phyloP scores from a whole-genome alignment of 2,113 vertebrate species.

The Tupaia tana region DNA sequence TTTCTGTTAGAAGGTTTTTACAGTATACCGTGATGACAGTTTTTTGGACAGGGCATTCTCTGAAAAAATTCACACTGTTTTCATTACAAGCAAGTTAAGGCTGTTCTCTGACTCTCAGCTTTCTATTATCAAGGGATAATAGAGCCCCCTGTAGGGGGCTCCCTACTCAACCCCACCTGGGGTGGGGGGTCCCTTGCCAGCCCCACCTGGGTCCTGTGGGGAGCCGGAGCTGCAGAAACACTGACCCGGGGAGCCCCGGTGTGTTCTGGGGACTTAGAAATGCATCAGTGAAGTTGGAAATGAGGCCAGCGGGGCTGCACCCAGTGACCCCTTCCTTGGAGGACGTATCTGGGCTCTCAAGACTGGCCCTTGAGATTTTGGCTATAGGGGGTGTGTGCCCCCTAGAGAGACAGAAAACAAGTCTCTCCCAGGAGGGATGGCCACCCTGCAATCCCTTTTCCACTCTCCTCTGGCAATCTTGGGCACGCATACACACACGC shows the following conservation, averaged over 20 bases:
- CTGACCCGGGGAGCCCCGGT: too few species aligned
- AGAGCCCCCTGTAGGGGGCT: too few species aligned
- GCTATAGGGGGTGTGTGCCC: too few species aligned
- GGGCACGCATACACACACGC: too few species aligned
- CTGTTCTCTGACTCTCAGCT: not conserved
- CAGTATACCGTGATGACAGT: not conserved
- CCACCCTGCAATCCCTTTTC: too few species aligned
- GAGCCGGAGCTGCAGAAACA: not conserved
- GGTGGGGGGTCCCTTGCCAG: too few species aligned
- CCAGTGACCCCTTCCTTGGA: not conserved
- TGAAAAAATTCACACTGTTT: not conserved
- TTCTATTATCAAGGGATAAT: not conserved
- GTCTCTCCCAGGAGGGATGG: too few species aligned
- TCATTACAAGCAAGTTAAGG: not conserved
- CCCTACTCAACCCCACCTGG: fast-evolving
- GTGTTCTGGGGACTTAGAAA: not conserved
- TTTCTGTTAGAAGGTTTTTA: not conserved
- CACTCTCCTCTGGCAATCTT: too few species aligned
- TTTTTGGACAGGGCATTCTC: not conserved
- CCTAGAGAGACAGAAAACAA: too few species aligned
- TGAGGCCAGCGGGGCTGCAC: not conserved
- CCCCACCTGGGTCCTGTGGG: too few species aligned
- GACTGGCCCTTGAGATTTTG: not conserved
- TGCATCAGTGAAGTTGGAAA: not conserved
- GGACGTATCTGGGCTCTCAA: too few species aligned